A percentile compares a stretch with the other conserved stretches of the same genome.
Conservation (phyloP, 2,113 vertebrate species). For the Amphilophus citrinellus region DNA sequence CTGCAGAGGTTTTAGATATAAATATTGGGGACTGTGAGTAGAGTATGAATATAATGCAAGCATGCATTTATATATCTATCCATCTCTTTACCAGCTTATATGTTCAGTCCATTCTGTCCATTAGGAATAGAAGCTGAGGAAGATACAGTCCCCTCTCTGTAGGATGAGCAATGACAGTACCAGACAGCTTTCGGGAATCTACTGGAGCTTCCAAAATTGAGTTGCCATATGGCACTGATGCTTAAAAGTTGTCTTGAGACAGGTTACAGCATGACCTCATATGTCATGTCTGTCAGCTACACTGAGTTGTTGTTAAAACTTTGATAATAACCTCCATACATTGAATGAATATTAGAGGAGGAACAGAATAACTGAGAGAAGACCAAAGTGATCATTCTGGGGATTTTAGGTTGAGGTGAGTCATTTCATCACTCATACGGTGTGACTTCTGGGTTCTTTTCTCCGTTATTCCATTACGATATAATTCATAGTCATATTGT, state of each 20-base stretch:
- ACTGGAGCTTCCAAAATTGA: slow-evolving; percentile 74
- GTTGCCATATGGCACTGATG: slow-evolving; percentile 77
- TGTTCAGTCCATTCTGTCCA: slow-evolving; percentile 41
- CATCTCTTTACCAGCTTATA: slow-evolving; percentile 25
- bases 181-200: slow-evolving; percentile 81
- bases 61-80: slow-evolving; percentile 30
- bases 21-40: slow-evolving; percentile 37
- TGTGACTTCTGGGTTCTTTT: slow-evolving; percentile 42
- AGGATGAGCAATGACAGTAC: slow-evolving; percentile 78
- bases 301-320: slow-evolving; percentile 55
- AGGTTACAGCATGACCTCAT: slow-evolving; percentile 67
- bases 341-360: slow-evolving; percentile 24
- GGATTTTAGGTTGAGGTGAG: slow-evolving; percentile 32
- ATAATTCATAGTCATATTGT: slow-evolving; percentile 67
- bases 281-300: slow-evolving; percentile 68
- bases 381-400: slow-evolving; percentile 27
- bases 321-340: slow-evolving; percentile 42
- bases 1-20: slow-evolving; percentile 57
- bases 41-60: slow-evolving; percentile 32
- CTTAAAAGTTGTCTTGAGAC: slow-evolving; percentile 72
- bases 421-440: slow-evolving; percentile 37
- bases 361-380: slow-evolving; percentile 24
- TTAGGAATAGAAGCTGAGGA: slow-evolving; percentile 44
- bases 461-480: slow-evolving; percentile 69
- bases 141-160: slow-evolving; percentile 60